Percentiles rank a stretch among this genome's conserved stretches.
Conservation (phyloP, 2,113 vertebrate genomes). For the Thunnus thynnus region DNA sequence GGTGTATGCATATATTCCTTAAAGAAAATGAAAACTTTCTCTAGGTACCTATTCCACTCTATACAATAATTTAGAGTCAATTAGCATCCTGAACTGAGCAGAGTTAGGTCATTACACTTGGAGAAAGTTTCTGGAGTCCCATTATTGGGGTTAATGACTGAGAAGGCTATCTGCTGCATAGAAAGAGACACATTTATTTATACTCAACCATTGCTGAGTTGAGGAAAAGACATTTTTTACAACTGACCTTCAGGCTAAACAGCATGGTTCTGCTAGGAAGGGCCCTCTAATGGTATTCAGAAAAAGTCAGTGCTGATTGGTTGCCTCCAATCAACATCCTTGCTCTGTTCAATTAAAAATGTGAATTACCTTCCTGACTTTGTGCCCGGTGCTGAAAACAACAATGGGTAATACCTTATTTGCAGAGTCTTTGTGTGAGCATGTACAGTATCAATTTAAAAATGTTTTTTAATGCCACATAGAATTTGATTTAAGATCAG, state of each 20-base stretch:
- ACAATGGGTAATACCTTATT: constrained; percentile 8
- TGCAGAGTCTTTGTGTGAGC: not conserved
- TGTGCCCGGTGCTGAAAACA: not conserved
- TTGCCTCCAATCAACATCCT: constrained; percentile 44
- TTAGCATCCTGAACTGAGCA: constrained; percentile 50
- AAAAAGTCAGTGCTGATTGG: constrained; percentile 51
- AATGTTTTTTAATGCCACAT: constrained; percentile 1
- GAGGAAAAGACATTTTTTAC: constrained; percentile 33
- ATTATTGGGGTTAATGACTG: constrained; percentile 65
- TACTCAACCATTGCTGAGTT: constrained; percentile 15
- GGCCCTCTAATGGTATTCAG: constrained; percentile 14
- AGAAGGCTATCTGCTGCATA: constrained; percentile 31
- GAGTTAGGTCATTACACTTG: constrained; percentile 49
- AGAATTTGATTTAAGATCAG: not conserved
- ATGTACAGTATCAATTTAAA: not conserved
- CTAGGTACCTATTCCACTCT: constrained; percentile 44
- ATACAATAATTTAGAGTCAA: constrained; percentile 43
- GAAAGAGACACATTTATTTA: constrained; percentile 53
- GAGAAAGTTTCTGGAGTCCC: constrained; percentile 40
- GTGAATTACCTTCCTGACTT: constrained; percentile 24
- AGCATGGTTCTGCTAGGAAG: constrained; percentile 11
- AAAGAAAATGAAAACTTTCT: constrained; percentile 36
- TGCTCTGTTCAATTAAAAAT: constrained; percentile 42
- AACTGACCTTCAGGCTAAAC: constrained; percentile 59
- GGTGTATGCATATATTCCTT: constrained; percentile 22